Evolutionary conservation across 2,113 vertebrate species (phyloP).

Genomic region (Megaleporinus macrocephalus): DNA sequence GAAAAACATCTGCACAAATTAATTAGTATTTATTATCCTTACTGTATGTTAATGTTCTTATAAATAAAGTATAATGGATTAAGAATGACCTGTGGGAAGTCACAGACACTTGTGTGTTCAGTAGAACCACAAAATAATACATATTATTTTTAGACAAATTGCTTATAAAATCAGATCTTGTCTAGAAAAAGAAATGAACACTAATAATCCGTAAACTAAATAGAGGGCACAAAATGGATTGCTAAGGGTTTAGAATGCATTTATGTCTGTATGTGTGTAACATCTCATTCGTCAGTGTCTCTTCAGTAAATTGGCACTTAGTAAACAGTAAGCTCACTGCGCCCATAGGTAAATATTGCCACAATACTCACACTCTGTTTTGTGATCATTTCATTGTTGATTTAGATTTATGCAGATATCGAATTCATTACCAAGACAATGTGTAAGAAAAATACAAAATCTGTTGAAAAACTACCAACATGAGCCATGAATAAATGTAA

Average conservation of each 20-base stretch:
- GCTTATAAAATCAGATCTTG: not conserved
- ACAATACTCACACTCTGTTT: slow-evolving; percentile 47
- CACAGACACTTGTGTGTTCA: no score
- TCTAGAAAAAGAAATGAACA: not conserved
- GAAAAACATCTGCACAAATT: no score
- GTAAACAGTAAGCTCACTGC: slow-evolving; percentile 54
- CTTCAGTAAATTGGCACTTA: slow-evolving; percentile 39
- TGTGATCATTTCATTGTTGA: slow-evolving; percentile 32
- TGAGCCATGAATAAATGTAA: not conserved
- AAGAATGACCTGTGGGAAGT: not conserved
- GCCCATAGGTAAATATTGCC: slow-evolving; percentile 77
- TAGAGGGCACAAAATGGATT: not conserved
- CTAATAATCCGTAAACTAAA: not conserved
- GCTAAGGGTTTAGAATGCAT: not conserved
- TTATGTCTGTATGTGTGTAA: not conserved
- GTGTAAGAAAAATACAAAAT: not conserved
- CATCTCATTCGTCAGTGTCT: not conserved
- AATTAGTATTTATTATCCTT: no score
- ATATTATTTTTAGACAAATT: not conserved
- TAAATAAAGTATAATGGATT: no score
- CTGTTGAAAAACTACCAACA: not conserved
- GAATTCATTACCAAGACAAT: not conserved
- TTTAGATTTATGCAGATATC: slow-evolving; percentile 14
- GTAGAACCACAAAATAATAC: not conserved
- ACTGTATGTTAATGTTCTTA: no score